Evolutionary conservation across 2,888 invertebrate species (phyloP).

Genomic region (Ectropis crepuscularia): DNA sequence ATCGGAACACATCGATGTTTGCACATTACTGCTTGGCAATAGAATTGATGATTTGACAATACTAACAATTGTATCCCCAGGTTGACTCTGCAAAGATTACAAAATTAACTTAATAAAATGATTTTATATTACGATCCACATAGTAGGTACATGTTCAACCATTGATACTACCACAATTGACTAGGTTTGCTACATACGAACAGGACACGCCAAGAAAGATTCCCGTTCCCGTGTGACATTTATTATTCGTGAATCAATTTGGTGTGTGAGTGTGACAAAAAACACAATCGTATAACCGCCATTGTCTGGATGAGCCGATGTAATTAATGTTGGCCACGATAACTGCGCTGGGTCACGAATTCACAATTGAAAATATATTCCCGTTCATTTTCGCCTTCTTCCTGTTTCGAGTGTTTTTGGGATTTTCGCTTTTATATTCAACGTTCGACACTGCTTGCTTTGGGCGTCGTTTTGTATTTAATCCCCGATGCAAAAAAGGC

Average conservation of each 20-base stretch:
- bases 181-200: too few species aligned
- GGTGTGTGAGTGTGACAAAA: slow-evolving; percentile 14
- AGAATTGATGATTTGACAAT: too few species aligned
- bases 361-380: slow-evolving; percentile 57
- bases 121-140: too few species aligned
- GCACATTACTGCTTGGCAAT: too few species aligned
- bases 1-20: too few species aligned
- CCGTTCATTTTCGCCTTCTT: slow-evolving; percentile 49
- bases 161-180: too few species aligned
- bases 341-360: slow-evolving; percentile 53
- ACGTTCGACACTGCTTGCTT: slow-evolving; percentile 9
- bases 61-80: too few species aligned
- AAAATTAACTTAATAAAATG: too few species aligned
- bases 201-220: too few species aligned
- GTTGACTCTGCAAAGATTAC: too few species aligned
- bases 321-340: slow-evolving; percentile 62
- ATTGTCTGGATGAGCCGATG: slow-evolving; percentile 63
- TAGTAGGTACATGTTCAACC: too few species aligned
- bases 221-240: background rate
- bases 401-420: slow-evolving; percentile 26
- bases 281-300: slow-evolving; percentile 57
- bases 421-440: slow-evolving; percentile 22
- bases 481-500: too few species aligned
- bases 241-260: background rate
- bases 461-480: background rate